Evolutionary conservation across 2,888 invertebrate genomes (phyloP).

Genomic region (Heterodera filipjevi): DNA sequence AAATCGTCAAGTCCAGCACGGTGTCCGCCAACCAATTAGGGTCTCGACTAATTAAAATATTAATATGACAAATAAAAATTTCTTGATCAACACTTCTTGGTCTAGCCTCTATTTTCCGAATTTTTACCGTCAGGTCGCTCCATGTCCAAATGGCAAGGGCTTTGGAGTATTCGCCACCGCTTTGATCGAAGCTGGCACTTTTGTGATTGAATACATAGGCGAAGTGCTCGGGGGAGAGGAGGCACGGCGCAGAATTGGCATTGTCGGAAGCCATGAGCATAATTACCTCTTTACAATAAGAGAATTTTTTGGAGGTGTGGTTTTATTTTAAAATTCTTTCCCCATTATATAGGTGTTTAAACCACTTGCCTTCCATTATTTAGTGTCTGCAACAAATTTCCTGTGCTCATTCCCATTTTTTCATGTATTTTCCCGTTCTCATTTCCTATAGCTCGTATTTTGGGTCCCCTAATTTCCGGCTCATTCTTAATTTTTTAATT

Average conservation of each 20-base stretch:
- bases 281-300: constrained; percentile 56
- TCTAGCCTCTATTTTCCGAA: no score
- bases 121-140: neutral
- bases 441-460: no score
- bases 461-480: no score
- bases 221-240: constrained; percentile 53
- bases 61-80: neutral
- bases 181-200: constrained; percentile 43
- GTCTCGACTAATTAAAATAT: neutral
- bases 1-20: constrained; percentile 53
- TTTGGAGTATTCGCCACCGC: constrained; percentile 46
- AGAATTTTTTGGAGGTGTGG: constrained; percentile 45
- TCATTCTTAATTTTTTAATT: no score
- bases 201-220: constrained; percentile 54
- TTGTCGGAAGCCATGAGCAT: constrained; percentile 37
- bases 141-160: constrained; percentile 42
- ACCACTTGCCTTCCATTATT: no score
- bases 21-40: constrained; percentile 34
- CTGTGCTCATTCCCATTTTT: no score
- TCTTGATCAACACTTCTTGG: no score
- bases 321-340: neutral
- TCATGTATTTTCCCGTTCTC: no score
- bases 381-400: no score
- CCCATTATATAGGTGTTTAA: no score
- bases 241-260: constrained; percentile 40